phyloP scores from a whole-genome alignment of 2,888 invertebrate species.

The Formica aserva region DNA sequence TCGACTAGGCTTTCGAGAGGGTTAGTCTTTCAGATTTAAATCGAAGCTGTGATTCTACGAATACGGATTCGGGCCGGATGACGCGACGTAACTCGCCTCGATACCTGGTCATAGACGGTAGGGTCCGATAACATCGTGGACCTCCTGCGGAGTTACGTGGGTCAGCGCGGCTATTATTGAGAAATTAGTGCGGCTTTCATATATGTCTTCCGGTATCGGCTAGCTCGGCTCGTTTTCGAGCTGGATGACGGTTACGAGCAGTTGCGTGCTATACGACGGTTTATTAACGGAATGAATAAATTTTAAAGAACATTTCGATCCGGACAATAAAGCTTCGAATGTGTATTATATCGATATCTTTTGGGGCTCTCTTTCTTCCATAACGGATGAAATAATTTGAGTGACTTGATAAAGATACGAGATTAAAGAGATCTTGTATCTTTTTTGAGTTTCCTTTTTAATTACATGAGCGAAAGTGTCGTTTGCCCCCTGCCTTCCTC shows the following conservation, averaged over 20 bases:
- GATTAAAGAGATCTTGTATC: neutral
- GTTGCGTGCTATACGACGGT: neutral
- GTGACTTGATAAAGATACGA: neutral
- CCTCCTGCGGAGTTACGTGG: conserved; percentile 26
- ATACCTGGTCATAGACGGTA: neutral
- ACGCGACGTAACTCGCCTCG: conserved; percentile 21
- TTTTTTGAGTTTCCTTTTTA: neutral
- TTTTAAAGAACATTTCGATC: neutral
- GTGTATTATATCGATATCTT: neutral
- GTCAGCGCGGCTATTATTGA: conserved; percentile 45
- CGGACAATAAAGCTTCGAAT: neutral
- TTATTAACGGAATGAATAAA: conserved; percentile 7
- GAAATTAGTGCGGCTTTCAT: conserved; percentile 48
- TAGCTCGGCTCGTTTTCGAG: conserved; percentile 7
- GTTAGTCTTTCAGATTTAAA: conserved; percentile 38
- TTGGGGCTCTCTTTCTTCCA: neutral
- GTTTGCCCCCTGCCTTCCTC: neutral
- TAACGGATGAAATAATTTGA: neutral
- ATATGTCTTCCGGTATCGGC: conserved; percentile 7
- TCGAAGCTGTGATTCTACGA: conserved; percentile 35
- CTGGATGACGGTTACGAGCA: conserved; percentile 21
- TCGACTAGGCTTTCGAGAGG: conserved; percentile 11
- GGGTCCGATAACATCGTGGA: conserved; percentile 22
- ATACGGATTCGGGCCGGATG: conserved; percentile 31
- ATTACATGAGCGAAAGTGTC: neutral